Base-by-base conservation (phyloP, 2,113 vertebrate species). In the Cyanoramphus novaezelandiae region DNA sequence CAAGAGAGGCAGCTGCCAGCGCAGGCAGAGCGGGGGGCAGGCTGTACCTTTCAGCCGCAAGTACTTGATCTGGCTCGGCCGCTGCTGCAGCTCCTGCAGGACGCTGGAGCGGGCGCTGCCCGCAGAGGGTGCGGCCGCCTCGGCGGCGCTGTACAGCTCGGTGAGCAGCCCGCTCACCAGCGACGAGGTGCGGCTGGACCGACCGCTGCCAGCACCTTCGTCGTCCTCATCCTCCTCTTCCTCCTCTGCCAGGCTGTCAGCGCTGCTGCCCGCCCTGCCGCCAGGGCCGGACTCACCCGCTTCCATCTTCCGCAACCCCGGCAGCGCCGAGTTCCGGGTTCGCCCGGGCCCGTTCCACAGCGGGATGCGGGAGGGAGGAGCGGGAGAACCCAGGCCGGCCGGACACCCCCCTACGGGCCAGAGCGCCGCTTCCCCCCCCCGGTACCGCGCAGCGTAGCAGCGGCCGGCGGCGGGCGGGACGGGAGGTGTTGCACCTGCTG, bases 131-230 rank as follows among this genome's bases (percentile, higher is more conserved):
- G 92, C 98, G 5, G 99, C 99, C 59, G 98, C 98, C 96, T 99
- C 99, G 1, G 99, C 99, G 37, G 18, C 70, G 24, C 93, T 83
- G 89, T 99, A 99, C 6, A 99, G 98, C 97, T 99, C 99, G 49
- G 98, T 99, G 86, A 99, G 97, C 75, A 99, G 96, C 64, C 98
- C 98, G 97, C 99, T 99, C 97, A 99, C 99, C 41, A 99, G 98
- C 78, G 99, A 99, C 37, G 97, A 97, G 44, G 98, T 97, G 64
- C 97, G 97, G 92, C 97, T 95, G 20, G 62, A 72, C 44, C 95
- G 33, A 67, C 82, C 43, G 20, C 76, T 57, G 60, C 90, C 12
- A 3, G 59, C n/a, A 4, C 78, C 79, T 11, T 81, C 90, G n/a
- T 90, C 97, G 12, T 95, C 95, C 4, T 90, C 93, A 0, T 78